Base-by-base conservation (phyloP, 2,113 vertebrate species). In the Trinectes maculatus region DNA sequence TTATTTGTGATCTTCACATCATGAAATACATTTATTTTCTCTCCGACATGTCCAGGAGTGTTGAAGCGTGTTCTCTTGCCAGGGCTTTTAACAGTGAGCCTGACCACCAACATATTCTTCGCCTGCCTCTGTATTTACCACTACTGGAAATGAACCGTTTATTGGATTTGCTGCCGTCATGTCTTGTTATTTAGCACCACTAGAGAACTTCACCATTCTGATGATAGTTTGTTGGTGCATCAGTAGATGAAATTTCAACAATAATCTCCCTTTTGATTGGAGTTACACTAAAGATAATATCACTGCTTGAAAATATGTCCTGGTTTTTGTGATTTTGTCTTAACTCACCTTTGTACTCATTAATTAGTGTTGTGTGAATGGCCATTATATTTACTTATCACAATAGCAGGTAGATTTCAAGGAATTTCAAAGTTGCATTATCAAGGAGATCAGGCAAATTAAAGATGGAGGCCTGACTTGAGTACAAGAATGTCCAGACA, bases 71-170 rank as follows among this genome's bases (percentile, higher is more conserved):
- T 88, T 0, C 29, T 94, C 15, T 90, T 94, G 58, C 89, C 91
- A 0, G 92, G 93, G 7, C 89, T 98, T 44, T 84, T 99, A 3
- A 90, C 95, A 0, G 13, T 89, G 31, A 99, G 98, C 82, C 79
- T 99, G 83, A 93, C 94, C 0, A 79, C 91, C 78, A 99, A 99
- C 42, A 82, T 96, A n/a, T 16, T 94, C 43, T 95, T 97, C 85
- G 91, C 91, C 1, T 90, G 92, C 0, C 87, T 94, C 72, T 98
- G 95, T 37, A 76, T 94, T 68, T 98, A 96, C 90, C 89, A 91
- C 83, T 95, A 87, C 82, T 94, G 90, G 91, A 88, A 34, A 72
- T 92, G 88, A 93, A 51, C 52, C 12, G 8, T 7, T 15, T 1
- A 16, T 1, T n/a, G 15, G 8, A 2, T 47, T 25, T 15, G 44